Evolutionary conservation across 2,113 vertebrate species (phyloP).

Genomic region (Oryzias javanicus): DNA sequence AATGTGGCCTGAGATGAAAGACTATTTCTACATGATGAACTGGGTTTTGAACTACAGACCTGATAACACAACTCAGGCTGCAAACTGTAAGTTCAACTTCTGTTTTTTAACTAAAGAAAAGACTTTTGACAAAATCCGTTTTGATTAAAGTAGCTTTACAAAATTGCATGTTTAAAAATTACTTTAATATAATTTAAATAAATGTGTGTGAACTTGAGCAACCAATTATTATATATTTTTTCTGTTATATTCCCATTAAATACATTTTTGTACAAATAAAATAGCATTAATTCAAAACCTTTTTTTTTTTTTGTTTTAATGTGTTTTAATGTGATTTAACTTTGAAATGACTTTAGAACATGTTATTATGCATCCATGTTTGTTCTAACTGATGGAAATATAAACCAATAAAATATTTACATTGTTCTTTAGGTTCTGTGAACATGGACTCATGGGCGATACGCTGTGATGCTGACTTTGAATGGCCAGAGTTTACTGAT

Average conservation of each 20-base stretch:
- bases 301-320: too few species aligned
- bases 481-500: constrained; percentile 51
- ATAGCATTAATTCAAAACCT: too few species aligned
- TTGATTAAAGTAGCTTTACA: not conserved
- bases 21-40: constrained; percentile 66
- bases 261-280: too few species aligned
- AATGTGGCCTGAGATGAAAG: constrained; percentile 61
- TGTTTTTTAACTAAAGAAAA: not conserved
- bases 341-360: too few species aligned
- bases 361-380: too few species aligned
- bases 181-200: too few species aligned
- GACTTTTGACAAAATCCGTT: not conserved
- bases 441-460: not conserved
- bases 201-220: too few species aligned
- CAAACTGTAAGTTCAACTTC: constrained; percentile 69
- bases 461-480: constrained; percentile 46
- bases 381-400: too few species aligned
- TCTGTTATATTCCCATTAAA: too few species aligned
- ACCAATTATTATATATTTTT: too few species aligned
- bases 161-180: not conserved
- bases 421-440: constrained; percentile 47
- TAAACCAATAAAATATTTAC: not conserved
- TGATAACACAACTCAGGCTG: constrained; percentile 41
- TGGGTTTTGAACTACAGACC: constrained; percentile 75
- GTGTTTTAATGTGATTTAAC: too few species aligned